These are phyloP conservation scores for Chrysaora quinquecirrha DNA, from an alignment of 30 jellyfish, hydroid and myxozoan species.

Conservation along the genomic window DNA sequence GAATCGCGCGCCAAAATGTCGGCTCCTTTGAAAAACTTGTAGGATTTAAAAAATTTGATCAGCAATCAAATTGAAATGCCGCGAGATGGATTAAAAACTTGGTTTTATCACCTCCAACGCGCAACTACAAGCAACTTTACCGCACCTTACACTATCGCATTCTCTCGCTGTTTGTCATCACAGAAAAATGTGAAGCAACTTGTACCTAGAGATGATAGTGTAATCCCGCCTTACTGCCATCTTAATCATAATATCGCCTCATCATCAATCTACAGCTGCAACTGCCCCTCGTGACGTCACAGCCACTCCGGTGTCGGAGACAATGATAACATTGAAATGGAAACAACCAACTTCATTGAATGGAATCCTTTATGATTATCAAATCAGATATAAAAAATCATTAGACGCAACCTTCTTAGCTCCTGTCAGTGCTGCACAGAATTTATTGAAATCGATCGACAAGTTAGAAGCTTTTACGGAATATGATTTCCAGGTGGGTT, in stretches of 20 bases:
- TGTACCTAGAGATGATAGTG: too few relatives aligned
- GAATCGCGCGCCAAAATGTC: too few relatives aligned
- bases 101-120: too few relatives aligned
- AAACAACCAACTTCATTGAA: conserved; percentile 44
- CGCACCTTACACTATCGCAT: too few relatives aligned
- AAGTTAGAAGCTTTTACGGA: conserved; percentile 10
- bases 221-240: too few relatives aligned
- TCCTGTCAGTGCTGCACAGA: conserved; percentile 19
- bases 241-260: not conserved
- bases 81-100: too few relatives aligned
- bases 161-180: too few relatives aligned
- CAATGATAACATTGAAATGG: conserved; percentile 53
- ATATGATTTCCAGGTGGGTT: conserved; percentile 26
- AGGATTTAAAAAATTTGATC: too few relatives aligned
- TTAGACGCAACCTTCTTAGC: not conserved
- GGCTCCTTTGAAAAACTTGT: too few relatives aligned
- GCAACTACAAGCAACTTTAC: too few relatives aligned
- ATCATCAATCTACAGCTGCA: conserved; percentile 21
- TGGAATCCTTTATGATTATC: conserved; percentile 67
- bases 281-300: conserved; percentile 43
- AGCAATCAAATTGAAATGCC: too few relatives aligned
- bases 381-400: conserved; percentile 17
- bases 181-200: too few relatives aligned
- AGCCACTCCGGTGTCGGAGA: conserved; percentile 45
- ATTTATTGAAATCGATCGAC: not conserved